These are phyloP conservation scores for Peromyscus maniculatus DNA, from an alignment of 2,113 vertebrate species.

Conservation along the genomic window DNA sequence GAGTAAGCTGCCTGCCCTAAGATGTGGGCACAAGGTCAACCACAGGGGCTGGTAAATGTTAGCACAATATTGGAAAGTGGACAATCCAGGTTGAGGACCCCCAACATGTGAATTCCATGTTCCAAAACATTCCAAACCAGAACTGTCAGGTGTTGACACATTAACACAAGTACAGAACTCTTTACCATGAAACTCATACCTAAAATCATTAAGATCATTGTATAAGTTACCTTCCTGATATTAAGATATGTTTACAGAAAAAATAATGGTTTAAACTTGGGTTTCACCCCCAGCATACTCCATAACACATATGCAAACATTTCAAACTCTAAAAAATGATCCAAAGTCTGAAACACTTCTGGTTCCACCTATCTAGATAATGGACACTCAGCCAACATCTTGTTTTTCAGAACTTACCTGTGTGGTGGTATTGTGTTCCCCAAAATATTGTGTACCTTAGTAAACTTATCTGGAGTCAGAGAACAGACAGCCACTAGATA, in stretches of 20 bases:
- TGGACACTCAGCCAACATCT: background rate
- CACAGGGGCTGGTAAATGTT: background rate
- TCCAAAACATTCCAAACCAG: background rate
- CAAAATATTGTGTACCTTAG: too few species aligned
- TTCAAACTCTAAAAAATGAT: background rate
- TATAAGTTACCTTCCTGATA: background rate
- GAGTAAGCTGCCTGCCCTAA: background rate
- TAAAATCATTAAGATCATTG: background rate
- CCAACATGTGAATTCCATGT: background rate
- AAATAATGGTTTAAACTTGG: background rate
- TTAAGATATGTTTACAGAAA: background rate
- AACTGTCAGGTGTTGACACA: background rate
- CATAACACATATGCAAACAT: background rate
- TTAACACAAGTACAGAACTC: background rate
- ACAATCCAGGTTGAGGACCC: background rate
- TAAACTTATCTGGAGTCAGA: too few species aligned
- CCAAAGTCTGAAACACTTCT: background rate
- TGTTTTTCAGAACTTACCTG: background rate
- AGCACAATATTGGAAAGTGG: background rate
- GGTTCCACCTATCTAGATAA: background rate
- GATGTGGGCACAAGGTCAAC: background rate
- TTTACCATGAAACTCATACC: background rate
- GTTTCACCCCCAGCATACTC: background rate
- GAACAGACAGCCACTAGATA: too few species aligned
- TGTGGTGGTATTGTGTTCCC: too few species aligned